Conservation (phyloP, 2,888 invertebrate species). For the Hypomecis atomaria region DNA sequence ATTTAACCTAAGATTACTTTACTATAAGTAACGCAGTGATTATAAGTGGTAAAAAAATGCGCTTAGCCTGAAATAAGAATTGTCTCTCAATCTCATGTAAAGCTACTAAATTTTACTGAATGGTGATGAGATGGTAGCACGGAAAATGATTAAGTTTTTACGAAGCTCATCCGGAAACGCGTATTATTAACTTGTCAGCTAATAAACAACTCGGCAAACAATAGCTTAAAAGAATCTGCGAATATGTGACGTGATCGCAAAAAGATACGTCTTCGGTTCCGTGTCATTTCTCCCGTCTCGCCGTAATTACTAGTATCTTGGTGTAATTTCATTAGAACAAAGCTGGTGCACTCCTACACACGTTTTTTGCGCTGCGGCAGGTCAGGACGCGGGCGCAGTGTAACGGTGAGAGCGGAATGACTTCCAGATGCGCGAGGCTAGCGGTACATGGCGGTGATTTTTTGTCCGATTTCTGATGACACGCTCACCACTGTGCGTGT, state of each 20-base stretch:
- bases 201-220: constrained; percentile 31
- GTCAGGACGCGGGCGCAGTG: constrained; percentile 51
- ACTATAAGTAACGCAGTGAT: too few relatives aligned
- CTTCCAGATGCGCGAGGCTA: constrained; percentile 78
- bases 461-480: constrained; percentile 61
- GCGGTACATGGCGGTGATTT: constrained; percentile 75
- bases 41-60: too few relatives aligned
- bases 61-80: too few relatives aligned
- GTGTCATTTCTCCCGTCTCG: constrained; percentile 64
- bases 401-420: constrained; percentile 79
- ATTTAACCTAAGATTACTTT: too few relatives aligned
- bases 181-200: constrained; percentile 3
- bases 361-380: constrained; percentile 63
- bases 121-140: background rate
- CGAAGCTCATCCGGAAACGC: constrained; percentile 3
- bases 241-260: constrained; percentile 26
- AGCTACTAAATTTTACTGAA: too few relatives aligned
- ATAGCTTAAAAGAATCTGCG: constrained; percentile 35
- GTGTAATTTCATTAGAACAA: constrained; percentile 64
- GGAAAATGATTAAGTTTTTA: background rate
- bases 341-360: constrained; percentile 66
- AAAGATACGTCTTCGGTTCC: constrained; percentile 44
- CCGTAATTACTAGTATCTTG: constrained; percentile 61
- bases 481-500: constrained; percentile 54
- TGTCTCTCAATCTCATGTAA: too few relatives aligned